Evolutionary conservation across 2,797 vertebrate genomes (phyloP), one percentile per base, ranked within the genome.

Genomic region (Eulemur albifrons): DNA sequence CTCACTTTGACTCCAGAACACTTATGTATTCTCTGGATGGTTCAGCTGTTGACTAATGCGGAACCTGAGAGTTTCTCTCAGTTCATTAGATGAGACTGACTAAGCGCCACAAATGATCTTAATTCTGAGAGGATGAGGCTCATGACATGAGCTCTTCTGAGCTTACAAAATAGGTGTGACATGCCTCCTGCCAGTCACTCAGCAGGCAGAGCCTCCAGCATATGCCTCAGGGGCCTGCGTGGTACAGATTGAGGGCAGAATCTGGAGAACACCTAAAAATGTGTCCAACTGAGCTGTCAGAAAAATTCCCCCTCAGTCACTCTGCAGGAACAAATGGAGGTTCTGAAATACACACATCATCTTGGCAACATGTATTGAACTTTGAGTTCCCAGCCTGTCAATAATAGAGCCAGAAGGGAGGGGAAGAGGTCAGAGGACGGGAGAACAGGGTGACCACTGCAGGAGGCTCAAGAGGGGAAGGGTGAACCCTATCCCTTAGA

Each of bases 181-280:
- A 18, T 61, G 70, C 30, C 48, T 84, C 67, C 86, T 81, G 94
- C 82, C 91, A 95, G 83, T 73, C 92, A 14, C 76, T 94, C 75
- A 38, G 88, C 59, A 87, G 91, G 80, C 61, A 81, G 40, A 95
- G 93, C 83, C 94, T 91, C 63, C n/a, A 87, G 69, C 88, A 73
- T 85, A 90, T 95, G 95, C 75, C 93, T 86, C 6, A 57, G 83
- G 91, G 95, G 67, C 85, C 88, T 67, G 32, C 0, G 14, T 88
- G 61, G 82, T 86, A 75, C 72, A 32, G 75, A 61, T 38, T 57
- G 83, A 88, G 79, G 94, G 69, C 0, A 9, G 93, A 89, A 93
- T 96, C 70, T 45, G 88, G 92, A 90, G 91, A 97, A 93, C 59
- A 89, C 91, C 89, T 94, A 57, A 95, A 92, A 97, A 95, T 87